Base-by-base conservation (phyloP, 2,888 invertebrate genomes). In the Agrotis exclamationis region DNA sequence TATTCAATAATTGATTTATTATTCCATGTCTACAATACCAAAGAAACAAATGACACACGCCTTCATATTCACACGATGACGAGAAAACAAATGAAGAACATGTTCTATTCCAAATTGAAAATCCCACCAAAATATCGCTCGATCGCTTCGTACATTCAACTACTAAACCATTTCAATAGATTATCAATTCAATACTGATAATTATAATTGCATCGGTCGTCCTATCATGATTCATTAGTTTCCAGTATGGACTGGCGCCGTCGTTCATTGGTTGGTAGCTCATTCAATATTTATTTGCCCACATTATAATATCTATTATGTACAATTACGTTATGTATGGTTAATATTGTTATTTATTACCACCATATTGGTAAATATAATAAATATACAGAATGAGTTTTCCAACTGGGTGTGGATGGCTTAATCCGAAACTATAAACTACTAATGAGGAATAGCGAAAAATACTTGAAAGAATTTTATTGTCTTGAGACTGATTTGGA, bases 171-270 rank as follows among this genome's bases (percentile, higher is more conserved):
- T 81, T 81, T 72, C 44, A 70, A 80, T 70, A 63, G 65, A 76
- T 70, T 76, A 74, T 76, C 74, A 79, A 83, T 76, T 79, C 74
- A 83, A 76, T 79, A 71, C 63, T 69, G 76, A 79, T 83, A 81
- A 73, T 81, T 72, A 79, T 83, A 83, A 83, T 83, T 81, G 79
- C 76, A 73, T 65, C 75, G 69, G 79, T 83, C 76, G 65, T 63
- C 69, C 68, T 74, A 72, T 74, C 71, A 62, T 81, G 81, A 83
- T 76, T 83, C 83, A 83, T 83, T 79, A 74, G 60, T 51, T 73
- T 81, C 72, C 33, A 71, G 64, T 76, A 74, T 70, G 69, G 70
- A 68, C 59, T 56, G 79, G 79, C 81, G 83, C 83, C 79, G 65
- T 54, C 68, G 68, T 44, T 58, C 24, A 72, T 77, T 77, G 82